Evolutionary conservation across 1,140 invertebrate genomes (phyloP).

Genomic region (Globodera ellingtonae): DNA sequence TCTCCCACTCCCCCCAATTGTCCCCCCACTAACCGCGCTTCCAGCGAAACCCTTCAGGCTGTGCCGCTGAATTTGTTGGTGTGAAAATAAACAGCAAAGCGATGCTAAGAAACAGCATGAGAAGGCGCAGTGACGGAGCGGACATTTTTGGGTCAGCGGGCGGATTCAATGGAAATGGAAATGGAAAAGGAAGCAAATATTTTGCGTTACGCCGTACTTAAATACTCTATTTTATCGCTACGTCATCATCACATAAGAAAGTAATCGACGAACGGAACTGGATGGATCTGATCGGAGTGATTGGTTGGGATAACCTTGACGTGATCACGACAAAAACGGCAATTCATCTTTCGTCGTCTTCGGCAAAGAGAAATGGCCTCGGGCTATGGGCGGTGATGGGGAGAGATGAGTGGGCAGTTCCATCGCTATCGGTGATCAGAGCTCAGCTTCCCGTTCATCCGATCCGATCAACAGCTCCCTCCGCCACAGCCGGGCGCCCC

Average conservation of each 20-base stretch:
- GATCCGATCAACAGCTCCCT: neutral
- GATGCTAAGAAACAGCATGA: neutral
- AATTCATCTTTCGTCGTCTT: neutral
- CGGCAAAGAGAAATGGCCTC: neutral
- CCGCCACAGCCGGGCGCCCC: slow-evolving; percentile 9
- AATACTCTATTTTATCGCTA: neutral
- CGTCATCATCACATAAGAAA: neutral
- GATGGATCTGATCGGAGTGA: too few relatives aligned
- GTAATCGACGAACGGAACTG: too few relatives aligned
- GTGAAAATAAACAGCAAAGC: neutral
- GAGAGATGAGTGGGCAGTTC: too few relatives aligned
- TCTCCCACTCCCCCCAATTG: neutral
- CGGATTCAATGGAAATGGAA: neutral
- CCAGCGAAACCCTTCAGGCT: neutral
- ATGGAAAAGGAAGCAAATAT: neutral
- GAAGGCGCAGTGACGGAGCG: neutral
- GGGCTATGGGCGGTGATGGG: neutral
- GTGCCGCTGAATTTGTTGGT: neutral
- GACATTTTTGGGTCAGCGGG: neutral
- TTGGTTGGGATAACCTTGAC: too few relatives aligned
- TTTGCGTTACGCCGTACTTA: neutral
- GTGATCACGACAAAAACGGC: too few relatives aligned
- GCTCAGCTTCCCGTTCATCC: neutral
- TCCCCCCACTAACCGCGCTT: neutral
- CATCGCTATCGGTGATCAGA: neutral